A percentile compares a stretch with the other conserved stretches of the same genome.
Conservation (phyloP, 2,888 invertebrate genomes). For the Apocheima hispidaria region DNA sequence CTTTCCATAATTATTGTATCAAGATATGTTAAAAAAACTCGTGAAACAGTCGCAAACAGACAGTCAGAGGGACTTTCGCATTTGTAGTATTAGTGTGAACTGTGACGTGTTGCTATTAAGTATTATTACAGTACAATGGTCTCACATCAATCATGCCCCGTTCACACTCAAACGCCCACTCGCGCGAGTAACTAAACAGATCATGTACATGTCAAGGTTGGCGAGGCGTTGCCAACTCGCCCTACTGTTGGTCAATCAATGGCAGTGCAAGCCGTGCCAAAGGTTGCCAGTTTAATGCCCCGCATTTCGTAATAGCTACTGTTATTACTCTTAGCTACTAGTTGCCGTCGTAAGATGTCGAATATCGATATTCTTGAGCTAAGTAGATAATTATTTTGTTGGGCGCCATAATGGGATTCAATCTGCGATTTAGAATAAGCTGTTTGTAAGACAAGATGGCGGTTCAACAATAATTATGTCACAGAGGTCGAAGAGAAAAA, state of each 20-base stretch:
- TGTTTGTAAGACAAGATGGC: too few relatives aligned
- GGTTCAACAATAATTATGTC: too few relatives aligned
- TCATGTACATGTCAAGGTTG: conserved; percentile 44
- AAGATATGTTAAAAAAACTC: too few relatives aligned
- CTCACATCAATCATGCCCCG: conserved; percentile 26
- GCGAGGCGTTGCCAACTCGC: conserved; percentile 39
- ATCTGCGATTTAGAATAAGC: too few relatives aligned
- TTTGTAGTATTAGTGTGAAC: too few relatives aligned
- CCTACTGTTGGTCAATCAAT: conserved; percentile 39
- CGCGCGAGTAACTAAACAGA: conserved; percentile 35
- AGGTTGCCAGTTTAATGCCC: conserved; percentile 38
- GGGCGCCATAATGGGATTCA: too few relatives aligned
- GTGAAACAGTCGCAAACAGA: too few relatives aligned
- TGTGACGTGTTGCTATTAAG: neutral
- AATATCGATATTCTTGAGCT: neutral
- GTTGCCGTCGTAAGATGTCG: neutral
- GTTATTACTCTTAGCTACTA: neutral
- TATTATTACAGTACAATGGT: neutral
- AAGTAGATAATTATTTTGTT: too few relatives aligned
- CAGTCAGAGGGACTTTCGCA: too few relatives aligned
- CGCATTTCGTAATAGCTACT: conserved; percentile 27
- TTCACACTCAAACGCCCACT: conserved; percentile 37
- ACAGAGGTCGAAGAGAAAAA: too few relatives aligned
- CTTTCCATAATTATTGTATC: too few relatives aligned
- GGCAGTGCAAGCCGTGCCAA: conserved; percentile 29